Base-by-base conservation (phyloP, 2,797 vertebrate species). In the Danio tinwini region DNA sequence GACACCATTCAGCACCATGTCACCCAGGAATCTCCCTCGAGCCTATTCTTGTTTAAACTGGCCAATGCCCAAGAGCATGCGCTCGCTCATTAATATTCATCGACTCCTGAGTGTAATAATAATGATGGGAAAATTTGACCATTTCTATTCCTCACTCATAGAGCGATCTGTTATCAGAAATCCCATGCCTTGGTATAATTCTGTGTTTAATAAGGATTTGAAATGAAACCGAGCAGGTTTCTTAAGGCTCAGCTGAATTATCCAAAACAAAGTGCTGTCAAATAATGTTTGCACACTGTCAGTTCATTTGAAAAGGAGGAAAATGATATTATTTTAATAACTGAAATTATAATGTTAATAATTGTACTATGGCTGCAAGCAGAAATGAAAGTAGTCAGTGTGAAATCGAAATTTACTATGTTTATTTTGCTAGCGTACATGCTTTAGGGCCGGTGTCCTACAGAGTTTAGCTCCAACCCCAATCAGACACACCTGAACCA, bases 41-140 rank as follows among this genome's bases (percentile, higher is more conserved):
- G 61, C 61, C 59, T 73, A 53, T 17, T 67, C 74, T 63, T 81
- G 45, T 76, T 80, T 74, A 82, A 84, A 82, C 61, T 73, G 74
- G 77, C 58, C 59, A 55, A 56, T 73, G 53, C 59, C 55, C 40
- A 69, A 80, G 62, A 78, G 52, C 56, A 70, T 75, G 53, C 78
- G 52, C 78, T 71, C 19, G 14, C 37, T 84, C 72, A 83, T 83
- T 79, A 82, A 81, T 81, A 80, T 78, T 59, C 71, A 79, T 80
- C 78, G 80, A 79, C 61, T 79, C 74, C 68, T 58, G 68, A 81
- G 53, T 70, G 50, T 50, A 79, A 78, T 76, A 71, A 65, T 81
- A 81, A 64, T 53, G 71, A 77, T 59, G 53, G 71, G 42, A 19
- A 73, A 72, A 73, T 61, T 40, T 73, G 59, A 59, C 55, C 19